Base-by-base conservation (phyloP, 1,140 invertebrate species). In the Papilio helenus region DNA sequence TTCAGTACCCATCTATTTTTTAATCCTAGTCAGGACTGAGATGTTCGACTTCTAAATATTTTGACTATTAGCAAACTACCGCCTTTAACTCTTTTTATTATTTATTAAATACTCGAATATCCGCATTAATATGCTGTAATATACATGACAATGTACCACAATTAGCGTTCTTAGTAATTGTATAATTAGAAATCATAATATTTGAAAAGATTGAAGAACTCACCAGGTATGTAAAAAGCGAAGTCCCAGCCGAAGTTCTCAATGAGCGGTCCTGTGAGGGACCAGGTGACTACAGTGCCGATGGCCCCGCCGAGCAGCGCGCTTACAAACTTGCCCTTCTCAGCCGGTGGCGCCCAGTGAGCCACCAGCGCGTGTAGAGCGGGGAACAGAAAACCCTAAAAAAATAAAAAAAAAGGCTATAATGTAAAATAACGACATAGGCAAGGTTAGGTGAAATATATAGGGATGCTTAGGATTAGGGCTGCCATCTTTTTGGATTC, bases 261-360 rank as follows among this genome's bases (percentile, higher is more conserved):
- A 58, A 96, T 96, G 8, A 97, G 91, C 1, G 95, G 91, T 16
- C 96, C 97, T 78, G 96, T 96, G 0, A 98, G 87, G 0, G 97
- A 95, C 95, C 97, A 97, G 1, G 97, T 97, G 20, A 98, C 95
- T 0, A 97, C 96, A 0, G 97, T 97, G 29, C 97, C 97, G 29
- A 98, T 96, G 0, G 97, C 96, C 4, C 97, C 97, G 10, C 97
- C 97, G 93, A 97, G 93, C 82, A 97, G 94, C 0, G 96, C 95
- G 87, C 96, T 97, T 1, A 97, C 95, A 85, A 97, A 97, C 89
- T 97, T 97, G 29, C 97, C 97, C 88, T 97, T 97, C 86, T 97
- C 97, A 20, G 95, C 95, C 1, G 97, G 97, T 9, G 97, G 97
- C 0, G 96, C 96, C 97, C 97, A 97, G 84, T 96, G 96, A 0